Base-by-base conservation (phyloP, 2,888 invertebrate genomes). In the Philaethria dido region DNA sequence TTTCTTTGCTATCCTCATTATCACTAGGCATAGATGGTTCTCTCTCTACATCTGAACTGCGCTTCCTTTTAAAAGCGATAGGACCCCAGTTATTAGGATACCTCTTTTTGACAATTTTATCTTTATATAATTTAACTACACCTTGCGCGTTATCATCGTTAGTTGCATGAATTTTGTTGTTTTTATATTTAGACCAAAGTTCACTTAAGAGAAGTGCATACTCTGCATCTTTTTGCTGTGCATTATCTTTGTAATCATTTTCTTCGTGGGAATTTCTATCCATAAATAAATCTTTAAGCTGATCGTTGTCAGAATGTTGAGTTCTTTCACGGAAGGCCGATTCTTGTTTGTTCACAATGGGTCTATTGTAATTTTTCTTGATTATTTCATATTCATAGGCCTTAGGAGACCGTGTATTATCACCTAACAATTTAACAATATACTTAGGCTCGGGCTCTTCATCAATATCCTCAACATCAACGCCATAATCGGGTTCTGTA, bases 161-260 rank as follows among this genome's bases (percentile, higher is more conserved):
- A 42, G 85, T 81, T 8, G 74, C 72, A 70, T 92, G 88, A 54
- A 75, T 81, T 74, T 88, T 89, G 62, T 87, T 85, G 60, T 86
- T 89, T 77, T 93, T 93, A 75, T 94, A 94, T 77, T 94, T 94
- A 36, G 93, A 92, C 93, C 94, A 94, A 11, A 94, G 83, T 72
- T 93, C 91, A 63, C 93, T 89, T 54, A 95, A 78, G 20, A 94
- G 83, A 52, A 93, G 83, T 6, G 93, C 89, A 74, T 94, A 94
- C 72, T 93, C 93, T 0, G 87, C 90, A 67, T 93, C 92, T 64
- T 89, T 90, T 72, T 92, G 88, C 47, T 85, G 80, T 25, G 80
- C 80, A 18, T 83, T 82, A 66, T 82, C 80, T 18, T 77, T 62
- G 18, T 69, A 61, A 68, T 85, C 84, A 63, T 87, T 85, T 14